These are phyloP conservation scores for Leptoclinus maculatus DNA, from an alignment of 2,797 vertebrate genomes.

Conservation along the genomic window DNA sequence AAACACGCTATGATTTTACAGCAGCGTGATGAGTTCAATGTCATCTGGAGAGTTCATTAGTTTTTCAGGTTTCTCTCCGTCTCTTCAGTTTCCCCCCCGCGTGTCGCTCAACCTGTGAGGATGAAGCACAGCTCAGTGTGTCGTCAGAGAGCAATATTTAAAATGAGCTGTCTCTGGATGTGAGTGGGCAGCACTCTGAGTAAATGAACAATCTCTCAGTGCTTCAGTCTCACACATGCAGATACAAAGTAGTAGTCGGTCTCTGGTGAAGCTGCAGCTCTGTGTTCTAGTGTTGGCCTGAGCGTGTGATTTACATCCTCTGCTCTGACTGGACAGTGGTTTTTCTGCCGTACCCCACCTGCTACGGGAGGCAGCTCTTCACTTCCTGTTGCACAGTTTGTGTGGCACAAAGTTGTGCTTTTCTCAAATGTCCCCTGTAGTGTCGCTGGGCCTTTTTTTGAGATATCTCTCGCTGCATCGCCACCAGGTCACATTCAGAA, in stretches of 20 bases:
- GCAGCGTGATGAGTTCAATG: background rate
- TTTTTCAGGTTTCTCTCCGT: background rate
- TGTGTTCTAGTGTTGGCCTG: background rate
- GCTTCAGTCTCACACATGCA: constrained; percentile 1
- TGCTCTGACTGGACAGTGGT: background rate
- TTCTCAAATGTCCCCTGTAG: background rate
- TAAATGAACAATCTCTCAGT: background rate
- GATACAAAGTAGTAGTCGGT: background rate
- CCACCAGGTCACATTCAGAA: background rate
- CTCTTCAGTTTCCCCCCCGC: background rate
- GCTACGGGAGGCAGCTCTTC: background rate
- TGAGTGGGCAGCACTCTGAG: constrained; percentile 10
- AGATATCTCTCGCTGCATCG: background rate
- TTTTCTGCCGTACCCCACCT: background rate
- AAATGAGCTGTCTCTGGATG: background rate
- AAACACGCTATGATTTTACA: background rate
- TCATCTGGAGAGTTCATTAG: background rate
- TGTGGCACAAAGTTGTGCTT: background rate
- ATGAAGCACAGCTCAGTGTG: constrained; percentile 5
- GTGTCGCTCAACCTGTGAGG: background rate
- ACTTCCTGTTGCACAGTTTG: background rate
- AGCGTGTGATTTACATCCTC: background rate
- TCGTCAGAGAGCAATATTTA: background rate
- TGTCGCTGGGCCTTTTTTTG: background rate
- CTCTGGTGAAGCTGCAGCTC: background rate